phyloP scores from a whole-genome alignment of 2,888 invertebrate genomes.

The Meiosimyza decipiens region DNA sequence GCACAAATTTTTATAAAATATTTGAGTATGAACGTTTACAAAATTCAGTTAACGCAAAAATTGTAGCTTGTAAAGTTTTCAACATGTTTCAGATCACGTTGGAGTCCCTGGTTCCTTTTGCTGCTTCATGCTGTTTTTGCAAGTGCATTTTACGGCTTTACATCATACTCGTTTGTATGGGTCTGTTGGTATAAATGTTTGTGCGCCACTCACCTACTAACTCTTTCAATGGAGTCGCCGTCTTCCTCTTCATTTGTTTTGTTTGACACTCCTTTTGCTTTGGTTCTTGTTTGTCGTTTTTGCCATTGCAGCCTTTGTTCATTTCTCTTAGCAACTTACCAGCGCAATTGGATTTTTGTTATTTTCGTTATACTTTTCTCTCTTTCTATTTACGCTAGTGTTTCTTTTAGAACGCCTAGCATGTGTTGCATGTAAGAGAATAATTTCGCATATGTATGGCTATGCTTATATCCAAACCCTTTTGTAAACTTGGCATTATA shows the following conservation, averaged over 20 bases:
- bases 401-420: not conserved
- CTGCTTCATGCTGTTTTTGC: slow-evolving; percentile 1
- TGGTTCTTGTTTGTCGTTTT: not conserved
- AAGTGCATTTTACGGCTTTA: slow-evolving; percentile 18
- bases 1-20: too few relatives aligned
- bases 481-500: too few relatives aligned
- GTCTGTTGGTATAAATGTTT: slow-evolving; percentile 5
- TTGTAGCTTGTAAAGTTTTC: too few relatives aligned
- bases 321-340: slow-evolving; percentile 21
- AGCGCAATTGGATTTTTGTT: slow-evolving; percentile 28
- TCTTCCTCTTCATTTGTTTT: not conserved
- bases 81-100: not conserved
- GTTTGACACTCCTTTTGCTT: not conserved
- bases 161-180: slow-evolving; percentile 7
- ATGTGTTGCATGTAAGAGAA: not conserved
- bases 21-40: too few relatives aligned
- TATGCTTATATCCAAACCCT: too few relatives aligned
- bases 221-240: slow-evolving; percentile 31
- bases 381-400: not conserved
- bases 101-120: not conserved
- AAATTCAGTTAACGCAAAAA: too few relatives aligned
- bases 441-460: not conserved
- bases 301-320: not conserved
- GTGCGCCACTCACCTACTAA: slow-evolving; percentile 39
- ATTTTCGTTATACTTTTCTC: not conserved